Evolutionary conservation across 2,113 vertebrate species (phyloP), one percentile per base, ranked within the genome.

Genomic region (Otolemur garnettii): DNA sequence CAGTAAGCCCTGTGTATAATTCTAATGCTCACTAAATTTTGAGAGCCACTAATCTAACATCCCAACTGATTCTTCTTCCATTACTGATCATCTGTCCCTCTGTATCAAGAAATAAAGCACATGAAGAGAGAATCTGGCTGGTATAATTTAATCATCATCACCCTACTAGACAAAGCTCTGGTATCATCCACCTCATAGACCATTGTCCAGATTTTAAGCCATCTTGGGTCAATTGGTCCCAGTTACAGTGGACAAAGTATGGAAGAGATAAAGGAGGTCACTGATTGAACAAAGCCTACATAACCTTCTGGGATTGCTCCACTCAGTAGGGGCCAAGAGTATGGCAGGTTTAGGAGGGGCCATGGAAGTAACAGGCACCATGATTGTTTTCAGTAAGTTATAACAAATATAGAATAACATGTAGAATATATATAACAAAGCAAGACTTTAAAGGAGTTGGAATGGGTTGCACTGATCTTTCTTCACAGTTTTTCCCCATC

Each of bases 91-190:
- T 35, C 33, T 95, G 62, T 50, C 0, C 0, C 55, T 57, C 53
- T 79, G 62, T 88, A 72, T 42, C 72, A 35, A 74, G 33, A 94
- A 96, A 45, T 74, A 91, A 85, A 91, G 80, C 53, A 17, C 26
- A 50, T 15, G 81, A 33, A 84, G 22, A 68, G 26, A 83, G 62
- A 72, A 42, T 19, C 12, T 59, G 18, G 69, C 55, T 88, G 22
- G 21, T 78, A 28, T 88, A 79, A 38, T 30, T 64, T 71, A 79
- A 95, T 78, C 68, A 90, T 11, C 18, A 4, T n/a, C 30, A 87
- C 26, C 17, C 8, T 66, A 53, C 38, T 59, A 38, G 84, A 59
- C 33, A 84, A 72, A 85, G 57, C 18, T 89, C 72, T 92, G 11
- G 28, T 19, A 42, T 18, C 59, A 69, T 18, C 5, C 11, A 74